Evolutionary conservation across 2,888 invertebrate species (phyloP), one percentile per base, ranked within the genome.

Genomic region (Meiosimyza platycephala): DNA sequence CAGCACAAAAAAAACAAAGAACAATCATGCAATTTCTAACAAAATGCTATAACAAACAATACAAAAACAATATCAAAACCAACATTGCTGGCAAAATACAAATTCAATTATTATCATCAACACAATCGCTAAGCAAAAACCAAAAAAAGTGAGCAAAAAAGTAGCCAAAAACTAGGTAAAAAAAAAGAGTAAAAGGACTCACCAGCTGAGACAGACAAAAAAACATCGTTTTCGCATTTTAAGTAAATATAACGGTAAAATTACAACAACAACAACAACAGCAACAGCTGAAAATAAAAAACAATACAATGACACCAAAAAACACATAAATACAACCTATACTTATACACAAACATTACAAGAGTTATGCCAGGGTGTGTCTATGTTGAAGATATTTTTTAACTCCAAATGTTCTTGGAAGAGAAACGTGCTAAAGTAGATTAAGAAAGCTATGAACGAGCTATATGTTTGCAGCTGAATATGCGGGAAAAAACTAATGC

Each of bases 91-190:
- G 50, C 52, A 55, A 28, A 65, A 65, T 59, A 72, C 68, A 72
- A 72, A 72, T 68, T 72, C 72, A 72, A 72, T 72, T 72, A 68
- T 68, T 72, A 72, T 66, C 65, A 66, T 16, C 66, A 64, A 54
- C 55, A 54, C 55, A 33, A 66, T 55, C 54, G 16, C 40, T 28
- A 28, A 28, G 4, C 15, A 33, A 66, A 40, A 48, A 63, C 51
- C 57, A 13, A 13, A 55, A 66, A 66, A 52, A 40, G 7, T 1
- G 62, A 16, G 18, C 40, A 63, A 63, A 33, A 63, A 6, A n/a
- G 33, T 40, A 47, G 15, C 33, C 22, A 22, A 15, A 28, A 28
- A 54, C n/a, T n/a, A 66, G 52, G 15, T 11, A 67, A 40, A 40
- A 40, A 66, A 54, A 54, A 63, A 48, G 48, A 63, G 9, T 11